Evolutionary conservation across 2,797 vertebrate genomes (phyloP), one percentile per base, ranked within the genome.

Genomic region (Sardinella longiceps): DNA sequence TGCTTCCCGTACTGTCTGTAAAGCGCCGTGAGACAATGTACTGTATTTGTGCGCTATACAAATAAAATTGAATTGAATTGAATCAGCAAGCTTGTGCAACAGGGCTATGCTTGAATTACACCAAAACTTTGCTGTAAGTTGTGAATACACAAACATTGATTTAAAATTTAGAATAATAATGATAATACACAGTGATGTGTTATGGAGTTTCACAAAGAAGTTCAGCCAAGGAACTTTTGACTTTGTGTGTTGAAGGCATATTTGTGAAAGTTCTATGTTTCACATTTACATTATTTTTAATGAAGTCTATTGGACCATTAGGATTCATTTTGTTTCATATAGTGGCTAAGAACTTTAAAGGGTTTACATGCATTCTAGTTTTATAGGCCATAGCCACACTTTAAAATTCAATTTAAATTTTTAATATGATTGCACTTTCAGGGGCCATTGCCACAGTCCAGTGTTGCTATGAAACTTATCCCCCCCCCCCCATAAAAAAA

Each of bases 361-460:
- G 66, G 30, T 11, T 74, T 20, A 20, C 66, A 37, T 30, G 25
- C 66, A 18, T 30, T 39, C 66, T 39, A 39, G 15, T 37, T 37
- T 74, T 39, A 74, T 39, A 39, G 15, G 66, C 33, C 33, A 39
- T 20, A 3, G 30, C 66, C 39, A 33, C 66, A 74, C 53, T 10
- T 15, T 33, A 20, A 39, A 74, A 74, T 74, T 39, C 30, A 37
- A 74, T 74, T 74, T 39, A 0, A 37, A 37, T 74, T 37, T 37
- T 74, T 74, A 74, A 74, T 74, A 74, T 15, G 15, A 74, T 74
- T 74, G 30, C 66, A 74, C 20, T 74, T 37, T 20, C 20, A 74
- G 30, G 30, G 30, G 30, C 11, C 5, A 39, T 18, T 74, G 66
- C 66, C 9, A 14, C 30, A 74, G 66, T 74, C 30, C 12, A 7